phyloP scores from a whole-genome alignment of 2,888 invertebrate genomes.

The Lamellibrachia columna region DNA sequence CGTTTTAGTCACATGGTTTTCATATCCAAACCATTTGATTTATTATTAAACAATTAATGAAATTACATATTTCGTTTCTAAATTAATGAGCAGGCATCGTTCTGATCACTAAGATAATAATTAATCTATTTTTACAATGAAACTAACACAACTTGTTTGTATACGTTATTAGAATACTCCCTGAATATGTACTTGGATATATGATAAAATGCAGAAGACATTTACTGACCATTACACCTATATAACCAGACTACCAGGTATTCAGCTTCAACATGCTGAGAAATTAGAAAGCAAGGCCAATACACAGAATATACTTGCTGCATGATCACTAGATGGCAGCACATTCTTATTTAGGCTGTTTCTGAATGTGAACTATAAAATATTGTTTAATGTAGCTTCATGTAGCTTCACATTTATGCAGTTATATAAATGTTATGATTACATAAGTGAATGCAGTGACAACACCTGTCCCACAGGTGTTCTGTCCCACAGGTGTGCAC shows the following conservation, averaged over 20 bases:
- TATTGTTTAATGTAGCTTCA: not conserved
- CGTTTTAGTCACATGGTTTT: not conserved
- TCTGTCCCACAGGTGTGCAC: too few relatives aligned
- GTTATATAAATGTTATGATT: not conserved
- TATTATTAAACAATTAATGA: not conserved
- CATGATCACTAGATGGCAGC: not conserved
- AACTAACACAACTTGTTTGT: not conserved
- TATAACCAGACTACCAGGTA: not conserved
- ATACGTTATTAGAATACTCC: not conserved
- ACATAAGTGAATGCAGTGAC: not conserved
- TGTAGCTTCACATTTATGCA: not conserved
- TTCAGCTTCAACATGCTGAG: not conserved
- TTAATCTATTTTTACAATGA: not conserved
- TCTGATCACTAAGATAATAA: not conserved
- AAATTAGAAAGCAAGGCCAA: not conserved
- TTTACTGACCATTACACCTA: not conserved
- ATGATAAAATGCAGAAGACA: not conserved
- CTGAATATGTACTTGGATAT: not conserved
- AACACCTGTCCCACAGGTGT: too few relatives aligned
- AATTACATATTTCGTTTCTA: not conserved
- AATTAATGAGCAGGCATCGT: not conserved
- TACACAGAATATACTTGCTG: not conserved
- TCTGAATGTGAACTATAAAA: not conserved
- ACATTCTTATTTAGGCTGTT: not conserved
- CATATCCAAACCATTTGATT: not conserved